Percentiles rank a stretch among this genome's conserved stretches.
Evolutionary conservation across 2,797 vertebrate genomes (phyloP).

Genomic region (Chloroceryle inda): DNA sequence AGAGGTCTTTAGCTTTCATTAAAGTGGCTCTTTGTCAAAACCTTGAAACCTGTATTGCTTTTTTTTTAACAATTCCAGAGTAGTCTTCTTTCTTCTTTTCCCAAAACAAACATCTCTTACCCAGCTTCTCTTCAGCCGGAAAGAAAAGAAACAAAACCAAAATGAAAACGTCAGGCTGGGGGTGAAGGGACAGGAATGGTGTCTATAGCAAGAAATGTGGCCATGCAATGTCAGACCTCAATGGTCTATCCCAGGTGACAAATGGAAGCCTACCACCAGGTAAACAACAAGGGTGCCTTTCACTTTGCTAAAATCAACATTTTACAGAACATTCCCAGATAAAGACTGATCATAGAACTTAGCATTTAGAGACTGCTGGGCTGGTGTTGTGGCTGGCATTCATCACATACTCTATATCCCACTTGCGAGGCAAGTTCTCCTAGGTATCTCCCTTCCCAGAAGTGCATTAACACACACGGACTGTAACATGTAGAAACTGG

Average conservation of each 20-base stretch:
- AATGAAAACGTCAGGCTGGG: neutral
- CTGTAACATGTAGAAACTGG: neutral
- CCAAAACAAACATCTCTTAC: conserved; percentile 69
- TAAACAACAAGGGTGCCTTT: neutral
- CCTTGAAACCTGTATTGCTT: conserved; percentile 4
- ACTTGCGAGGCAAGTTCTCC: neutral
- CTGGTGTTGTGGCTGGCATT: neutral
- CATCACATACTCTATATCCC: neutral
- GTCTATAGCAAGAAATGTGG: neutral
- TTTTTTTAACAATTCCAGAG: conserved; percentile 7
- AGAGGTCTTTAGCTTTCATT: conserved; percentile 11
- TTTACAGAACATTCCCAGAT: neutral
- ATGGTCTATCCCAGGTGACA: neutral
- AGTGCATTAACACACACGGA: rapidly evolving
- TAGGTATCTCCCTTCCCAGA: neutral
- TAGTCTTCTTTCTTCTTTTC: conserved; percentile 62
- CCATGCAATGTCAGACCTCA: rapidly evolving
- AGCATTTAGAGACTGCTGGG: neutral
- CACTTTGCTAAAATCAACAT: neutral
- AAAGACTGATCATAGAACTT: neutral
- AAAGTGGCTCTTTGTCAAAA: conserved; percentile 68
- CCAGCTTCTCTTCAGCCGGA: neutral
- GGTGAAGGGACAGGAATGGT: neutral
- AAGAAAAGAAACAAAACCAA: neutral
- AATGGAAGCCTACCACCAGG: neutral